These are phyloP conservation scores for Sylvicapra grimmia DNA, from an alignment of 2,113 vertebrate genomes.

Conservation along the genomic window DNA sequence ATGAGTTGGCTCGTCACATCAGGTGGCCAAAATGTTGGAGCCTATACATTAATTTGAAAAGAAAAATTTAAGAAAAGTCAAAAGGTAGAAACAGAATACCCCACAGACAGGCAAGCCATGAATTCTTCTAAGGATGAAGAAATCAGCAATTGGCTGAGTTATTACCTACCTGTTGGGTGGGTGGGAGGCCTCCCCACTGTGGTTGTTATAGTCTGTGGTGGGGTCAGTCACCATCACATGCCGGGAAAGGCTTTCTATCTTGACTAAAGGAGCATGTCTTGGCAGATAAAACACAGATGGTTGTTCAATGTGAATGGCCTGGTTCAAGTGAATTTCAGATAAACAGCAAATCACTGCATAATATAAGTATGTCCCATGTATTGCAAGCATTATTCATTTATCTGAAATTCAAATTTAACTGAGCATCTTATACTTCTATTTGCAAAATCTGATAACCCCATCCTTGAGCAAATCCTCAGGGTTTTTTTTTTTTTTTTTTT, in stretches of 20 bases:
- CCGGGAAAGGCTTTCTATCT: fast-evolving
- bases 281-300: neutral
- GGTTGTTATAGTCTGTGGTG: too few relatives aligned
- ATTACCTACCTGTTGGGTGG: neutral
- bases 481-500: neutral
- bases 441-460: neutral
- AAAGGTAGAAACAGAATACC: neutral
- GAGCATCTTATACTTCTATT: neutral
- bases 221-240: fast-evolving
- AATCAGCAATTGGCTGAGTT: neutral
- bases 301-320: neutral
- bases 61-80: neutral
- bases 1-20: neutral
- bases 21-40: neutral
- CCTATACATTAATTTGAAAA: neutral
- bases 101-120: neutral
- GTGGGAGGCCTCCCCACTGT: neutral
- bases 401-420: neutral
- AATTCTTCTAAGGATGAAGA: neutral
- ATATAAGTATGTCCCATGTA: fast-evolving
- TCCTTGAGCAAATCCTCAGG: neutral
- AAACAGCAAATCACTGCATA: neutral
- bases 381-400: neutral
- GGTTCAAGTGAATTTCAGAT: neutral
- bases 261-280: neutral